A percentile compares a stretch with the other conserved stretches of the same genome.
Conservation (phyloP, 2,888 invertebrate species). For the Volucella inflata region DNA sequence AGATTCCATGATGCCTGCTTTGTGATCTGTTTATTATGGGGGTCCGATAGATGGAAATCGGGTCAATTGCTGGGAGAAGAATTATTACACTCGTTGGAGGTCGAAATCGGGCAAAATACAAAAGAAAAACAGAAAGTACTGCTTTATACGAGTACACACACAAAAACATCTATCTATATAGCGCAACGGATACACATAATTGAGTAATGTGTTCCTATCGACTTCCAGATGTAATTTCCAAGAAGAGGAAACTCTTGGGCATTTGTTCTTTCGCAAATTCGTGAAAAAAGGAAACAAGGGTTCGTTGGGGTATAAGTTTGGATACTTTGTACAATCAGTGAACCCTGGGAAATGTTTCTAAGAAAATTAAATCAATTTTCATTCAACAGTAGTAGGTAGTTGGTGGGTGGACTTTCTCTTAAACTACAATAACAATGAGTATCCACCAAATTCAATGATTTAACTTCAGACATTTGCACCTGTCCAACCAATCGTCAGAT, state of each 20-base stretch:
- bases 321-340: no score
- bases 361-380: no score
- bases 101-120: conserved; percentile 30
- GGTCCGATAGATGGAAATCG: conserved; percentile 41
- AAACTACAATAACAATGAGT: no score
- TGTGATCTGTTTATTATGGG: conserved; percentile 46
- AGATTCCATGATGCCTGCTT: background rate
- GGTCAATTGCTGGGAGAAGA: conserved; percentile 55
- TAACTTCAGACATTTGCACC: no score
- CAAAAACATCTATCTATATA: background rate
- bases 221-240: conserved; percentile 5
- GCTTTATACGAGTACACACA: no score
- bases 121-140: conserved; percentile 33
- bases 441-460: no score
- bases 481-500: no score
- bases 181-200: background rate
- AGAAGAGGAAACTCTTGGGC: conserved; percentile 26
- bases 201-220: conserved; percentile 5
- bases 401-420: no score
- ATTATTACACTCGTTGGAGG: conserved; percentile 16
- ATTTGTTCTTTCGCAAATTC: background rate
- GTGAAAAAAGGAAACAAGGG: conserved; percentile 18
- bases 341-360: no score
- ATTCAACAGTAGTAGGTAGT: no score
- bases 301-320: no score